These are phyloP conservation scores for Strigamia transsilvanica DNA, from an alignment of 2,888 invertebrate species.

Conservation along the genomic window DNA sequence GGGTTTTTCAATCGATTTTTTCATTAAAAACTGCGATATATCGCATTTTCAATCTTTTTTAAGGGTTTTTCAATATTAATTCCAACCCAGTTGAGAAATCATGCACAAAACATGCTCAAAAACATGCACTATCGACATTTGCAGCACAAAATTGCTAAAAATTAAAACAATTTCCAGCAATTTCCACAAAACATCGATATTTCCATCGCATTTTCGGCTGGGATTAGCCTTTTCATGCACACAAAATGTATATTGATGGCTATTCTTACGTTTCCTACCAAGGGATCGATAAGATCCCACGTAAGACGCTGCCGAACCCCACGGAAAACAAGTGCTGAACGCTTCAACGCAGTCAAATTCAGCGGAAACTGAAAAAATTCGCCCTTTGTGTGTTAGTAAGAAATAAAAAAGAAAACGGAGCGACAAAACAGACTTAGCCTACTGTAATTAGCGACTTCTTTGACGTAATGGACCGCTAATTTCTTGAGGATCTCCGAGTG, in stretches of 20 bases:
- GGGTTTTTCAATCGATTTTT: too few relatives aligned
- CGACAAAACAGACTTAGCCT: slow-evolving; percentile 57
- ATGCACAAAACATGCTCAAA: too few relatives aligned
- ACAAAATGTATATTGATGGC: background rate
- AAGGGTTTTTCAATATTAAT: too few relatives aligned
- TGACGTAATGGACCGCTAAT: slow-evolving; percentile 80
- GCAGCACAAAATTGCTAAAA: too few relatives aligned
- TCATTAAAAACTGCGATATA: too few relatives aligned
- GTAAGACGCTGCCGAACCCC: slow-evolving; percentile 68
- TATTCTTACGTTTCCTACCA: slow-evolving; percentile 46
- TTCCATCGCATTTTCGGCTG: too few relatives aligned
- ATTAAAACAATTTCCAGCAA: background rate
- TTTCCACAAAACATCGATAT: too few relatives aligned
- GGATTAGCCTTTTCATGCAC: too few relatives aligned
- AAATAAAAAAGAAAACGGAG: background rate
- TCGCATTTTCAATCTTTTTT: too few relatives aligned
- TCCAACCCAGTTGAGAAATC: too few relatives aligned
- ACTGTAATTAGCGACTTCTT: slow-evolving; percentile 70
- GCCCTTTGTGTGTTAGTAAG: background rate
- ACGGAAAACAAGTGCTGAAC: slow-evolving; percentile 79
- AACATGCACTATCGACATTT: too few relatives aligned
- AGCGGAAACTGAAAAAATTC: slow-evolving; percentile 68
- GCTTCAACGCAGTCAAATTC: slow-evolving; percentile 80
- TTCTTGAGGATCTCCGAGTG: slow-evolving; percentile 82
- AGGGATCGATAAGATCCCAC: slow-evolving; percentile 52